Conservation (phyloP, 2,888 invertebrate genomes). For the Lypha dubia region DNA sequence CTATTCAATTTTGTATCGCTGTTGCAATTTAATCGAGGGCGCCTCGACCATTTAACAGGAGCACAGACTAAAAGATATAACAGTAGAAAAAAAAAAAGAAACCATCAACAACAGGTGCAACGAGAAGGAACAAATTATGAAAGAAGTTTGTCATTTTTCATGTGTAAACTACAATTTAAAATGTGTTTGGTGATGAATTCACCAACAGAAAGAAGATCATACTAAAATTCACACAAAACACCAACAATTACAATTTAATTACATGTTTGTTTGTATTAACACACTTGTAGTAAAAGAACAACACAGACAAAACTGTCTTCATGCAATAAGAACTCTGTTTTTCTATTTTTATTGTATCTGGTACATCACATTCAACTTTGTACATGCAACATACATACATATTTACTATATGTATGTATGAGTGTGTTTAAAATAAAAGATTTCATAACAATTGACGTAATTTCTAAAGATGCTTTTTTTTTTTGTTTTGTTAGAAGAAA, state of each 20-base stretch:
- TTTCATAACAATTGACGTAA: constrained; percentile 32
- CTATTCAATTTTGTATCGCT: neutral
- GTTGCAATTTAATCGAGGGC: constrained; percentile 11
- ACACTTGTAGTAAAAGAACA: constrained; percentile 9
- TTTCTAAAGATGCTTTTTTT: constrained; percentile 8
- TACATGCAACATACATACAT: no score
- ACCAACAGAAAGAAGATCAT: constrained; percentile 16
- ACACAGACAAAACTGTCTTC: constrained; percentile 5
- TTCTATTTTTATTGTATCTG: constrained; percentile 13
- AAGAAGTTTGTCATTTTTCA: constrained; percentile 21
- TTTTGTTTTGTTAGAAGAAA: no score
- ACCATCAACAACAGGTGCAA: constrained; percentile 16
- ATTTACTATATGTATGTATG: no score
- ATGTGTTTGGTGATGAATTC: constrained; percentile 31
- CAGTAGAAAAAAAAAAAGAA: no score
- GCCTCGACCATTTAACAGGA: neutral
- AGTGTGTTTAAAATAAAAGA: neutral
- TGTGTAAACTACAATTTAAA: constrained; percentile 1
- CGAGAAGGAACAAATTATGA: constrained; percentile 2
- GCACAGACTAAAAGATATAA: neutral
- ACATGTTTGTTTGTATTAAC: constrained; percentile 12
- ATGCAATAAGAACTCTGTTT: neutral
- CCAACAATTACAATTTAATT: constrained; percentile 39
- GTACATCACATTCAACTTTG: constrained; percentile 1
- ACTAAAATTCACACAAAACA: constrained; percentile 31